Conservation (phyloP, 2,797 vertebrate species). For the Oophaga sylvatica region DNA sequence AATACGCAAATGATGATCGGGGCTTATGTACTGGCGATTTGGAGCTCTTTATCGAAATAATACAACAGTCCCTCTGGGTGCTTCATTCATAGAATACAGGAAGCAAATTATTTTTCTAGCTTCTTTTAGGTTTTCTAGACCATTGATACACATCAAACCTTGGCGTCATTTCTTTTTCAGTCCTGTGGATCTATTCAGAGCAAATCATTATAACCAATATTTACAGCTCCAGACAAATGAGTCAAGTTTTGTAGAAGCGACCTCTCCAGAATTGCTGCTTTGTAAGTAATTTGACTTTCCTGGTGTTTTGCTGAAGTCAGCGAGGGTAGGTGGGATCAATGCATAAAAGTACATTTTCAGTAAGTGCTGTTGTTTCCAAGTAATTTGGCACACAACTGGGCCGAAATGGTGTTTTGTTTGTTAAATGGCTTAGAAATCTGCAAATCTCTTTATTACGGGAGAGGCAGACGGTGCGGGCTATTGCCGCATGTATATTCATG, state of each 20-base stretch:
- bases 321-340: slow-evolving; percentile 43
- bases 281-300: slow-evolving; percentile 40
- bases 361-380: slow-evolving; percentile 60
- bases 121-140: not conserved
- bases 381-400: slow-evolving; percentile 57
- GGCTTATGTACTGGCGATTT: too few species aligned
- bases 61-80: not conserved
- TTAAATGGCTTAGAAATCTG: slow-evolving; percentile 63
- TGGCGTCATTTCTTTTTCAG: not conserved
- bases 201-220: slow-evolving; percentile 26
- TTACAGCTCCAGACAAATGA: slow-evolving; percentile 24
- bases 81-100: too few species aligned
- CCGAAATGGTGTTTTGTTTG: slow-evolving; percentile 60
- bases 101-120: too few species aligned
- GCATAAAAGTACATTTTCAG: slow-evolving; percentile 57
- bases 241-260: slow-evolving; percentile 11
- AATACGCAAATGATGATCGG: too few species aligned
- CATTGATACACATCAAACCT: not conserved
- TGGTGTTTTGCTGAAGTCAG: slow-evolving; percentile 59
- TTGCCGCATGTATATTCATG: slow-evolving; percentile 52
- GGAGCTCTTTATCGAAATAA: too few species aligned
- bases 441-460: slow-evolving; percentile 57
- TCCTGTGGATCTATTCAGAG: slow-evolving; percentile 12
- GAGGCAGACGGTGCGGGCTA: slow-evolving; percentile 23
- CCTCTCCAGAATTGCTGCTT: slow-evolving; percentile 40